Base-by-base conservation (phyloP, 2,888 invertebrate species). In the Unio pictorum region DNA sequence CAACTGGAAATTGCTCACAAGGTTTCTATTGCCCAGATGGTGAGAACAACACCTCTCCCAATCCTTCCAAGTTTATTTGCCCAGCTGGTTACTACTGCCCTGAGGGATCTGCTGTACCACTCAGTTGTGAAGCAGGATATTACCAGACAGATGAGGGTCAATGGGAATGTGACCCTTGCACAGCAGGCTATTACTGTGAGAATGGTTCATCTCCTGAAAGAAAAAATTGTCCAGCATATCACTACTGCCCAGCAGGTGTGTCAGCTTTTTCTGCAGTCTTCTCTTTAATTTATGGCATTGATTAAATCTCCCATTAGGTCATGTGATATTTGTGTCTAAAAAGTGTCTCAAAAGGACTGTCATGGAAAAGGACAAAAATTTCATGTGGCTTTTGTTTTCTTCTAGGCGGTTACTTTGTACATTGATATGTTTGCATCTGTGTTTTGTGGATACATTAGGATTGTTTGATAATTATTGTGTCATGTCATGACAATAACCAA, bases 21-120 rank as follows among this genome's bases (percentile, higher is more conserved):
- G 89, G 89, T 55, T 89, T 85, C 81, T 89, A 87, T 79, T 89
- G 89, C 74, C 88, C 88, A n/a, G 85, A 83, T 58, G 84, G 85
- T 60, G 84, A 81, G 61, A 82, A 81, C 59, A 84, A 82, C 62
- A 78, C 76, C 55, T 79, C 83, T 17, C 75, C 87, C 6, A 83
- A 78, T 30, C 88, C 88, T 0, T 69, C 84, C 8, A 81, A 45
- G 18, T 80, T 72, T 60, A 66, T 71, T 56, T 88, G 88, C 68
- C 83, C 82, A 8, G 73, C 78, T 8, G 85, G 85, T 34, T 83
- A 83, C 74, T 88, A 78, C 76, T 89, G 89, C 64, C 81, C 81
- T 3, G 79, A 79, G 62, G 86, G 85, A 17, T 83, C 87, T 1
- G 74, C 87, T n/a, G 81, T 78, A 23, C 85, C 86, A 0, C 71